A percentile compares a stretch with the other conserved stretches of the same genome.
These are phyloP conservation scores for Psilopsiagon aymara DNA, from an alignment of 2,113 vertebrate species.

Conservation along the genomic window DNA sequence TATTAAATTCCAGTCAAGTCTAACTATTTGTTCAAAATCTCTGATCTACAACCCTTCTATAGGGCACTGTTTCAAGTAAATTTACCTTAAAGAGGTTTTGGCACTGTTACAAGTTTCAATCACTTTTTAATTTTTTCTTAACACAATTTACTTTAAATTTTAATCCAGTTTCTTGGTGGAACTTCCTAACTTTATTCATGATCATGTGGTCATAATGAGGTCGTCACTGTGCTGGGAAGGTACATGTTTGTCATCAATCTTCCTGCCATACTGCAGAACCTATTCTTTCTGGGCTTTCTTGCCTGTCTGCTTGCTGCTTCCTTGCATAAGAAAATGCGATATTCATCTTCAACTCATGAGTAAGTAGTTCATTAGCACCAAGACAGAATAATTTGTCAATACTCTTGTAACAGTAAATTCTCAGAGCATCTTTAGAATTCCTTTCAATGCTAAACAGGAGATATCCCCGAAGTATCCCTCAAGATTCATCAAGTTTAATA, in stretches of 20 bases:
- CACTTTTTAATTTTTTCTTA: neutral
- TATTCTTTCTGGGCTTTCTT: neutral
- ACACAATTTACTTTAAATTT: neutral
- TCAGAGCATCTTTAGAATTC: neutral
- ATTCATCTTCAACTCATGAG: conserved; percentile 22
- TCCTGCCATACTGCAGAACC: neutral
- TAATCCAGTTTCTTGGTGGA: neutral
- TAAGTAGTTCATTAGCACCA: neutral
- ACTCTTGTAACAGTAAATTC: neutral
- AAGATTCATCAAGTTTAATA: neutral
- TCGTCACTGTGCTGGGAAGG: neutral
- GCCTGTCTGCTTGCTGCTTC: neutral
- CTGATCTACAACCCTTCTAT: neutral
- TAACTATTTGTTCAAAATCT: neutral
- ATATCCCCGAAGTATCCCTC: neutral
- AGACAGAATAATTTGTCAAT: conserved; percentile 18
- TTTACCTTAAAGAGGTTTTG: neutral
- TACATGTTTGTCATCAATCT: neutral
- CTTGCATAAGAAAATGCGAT: neutral
- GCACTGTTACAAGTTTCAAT: neutral
- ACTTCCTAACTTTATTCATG: neutral
- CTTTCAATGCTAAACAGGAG: neutral
- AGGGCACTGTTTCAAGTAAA: neutral
- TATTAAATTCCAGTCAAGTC: neutral
- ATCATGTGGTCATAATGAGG: neutral